Evolutionary conservation across 2,113 vertebrate species (phyloP).

Genomic region (Trachemys scripta): DNA sequence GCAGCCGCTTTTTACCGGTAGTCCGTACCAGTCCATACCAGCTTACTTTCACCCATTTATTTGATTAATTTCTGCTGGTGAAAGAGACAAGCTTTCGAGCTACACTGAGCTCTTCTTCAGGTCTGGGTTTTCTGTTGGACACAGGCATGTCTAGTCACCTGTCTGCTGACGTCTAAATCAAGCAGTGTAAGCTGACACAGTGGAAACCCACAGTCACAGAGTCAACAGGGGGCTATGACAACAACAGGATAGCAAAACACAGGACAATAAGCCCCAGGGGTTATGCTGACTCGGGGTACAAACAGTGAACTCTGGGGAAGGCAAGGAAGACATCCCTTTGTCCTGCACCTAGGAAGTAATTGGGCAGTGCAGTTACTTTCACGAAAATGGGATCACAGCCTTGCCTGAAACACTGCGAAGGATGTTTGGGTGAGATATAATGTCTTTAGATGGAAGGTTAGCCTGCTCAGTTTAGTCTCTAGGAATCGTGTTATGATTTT

Average conservation of each 20-base stretch:
- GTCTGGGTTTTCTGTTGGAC: background rate
- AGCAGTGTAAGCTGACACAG: background rate
- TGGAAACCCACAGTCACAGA: background rate
- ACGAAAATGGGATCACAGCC: background rate
- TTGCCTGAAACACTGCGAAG: background rate
- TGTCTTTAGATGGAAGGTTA: background rate
- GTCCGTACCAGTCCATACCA: too few species aligned
- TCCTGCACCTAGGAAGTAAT: background rate
- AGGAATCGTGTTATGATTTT: background rate
- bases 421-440: background rate
- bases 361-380: background rate
- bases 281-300: background rate
- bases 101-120: background rate
- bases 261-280: background rate
- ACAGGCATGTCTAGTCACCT: background rate
- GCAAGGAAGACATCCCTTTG: background rate
- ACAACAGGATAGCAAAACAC: background rate
- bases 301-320: background rate
- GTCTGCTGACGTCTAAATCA: background rate
- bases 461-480: background rate
- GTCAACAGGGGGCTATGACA: background rate
- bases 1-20: too few species aligned
- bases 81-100: background rate
- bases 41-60: too few species aligned
- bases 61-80: background rate